A percentile compares a stretch with the other conserved stretches of the same genome.
phyloP scores from a whole-genome alignment of 30 jellyfish, hydroid and myxozoan species.

The Pelagia noctiluca region DNA sequence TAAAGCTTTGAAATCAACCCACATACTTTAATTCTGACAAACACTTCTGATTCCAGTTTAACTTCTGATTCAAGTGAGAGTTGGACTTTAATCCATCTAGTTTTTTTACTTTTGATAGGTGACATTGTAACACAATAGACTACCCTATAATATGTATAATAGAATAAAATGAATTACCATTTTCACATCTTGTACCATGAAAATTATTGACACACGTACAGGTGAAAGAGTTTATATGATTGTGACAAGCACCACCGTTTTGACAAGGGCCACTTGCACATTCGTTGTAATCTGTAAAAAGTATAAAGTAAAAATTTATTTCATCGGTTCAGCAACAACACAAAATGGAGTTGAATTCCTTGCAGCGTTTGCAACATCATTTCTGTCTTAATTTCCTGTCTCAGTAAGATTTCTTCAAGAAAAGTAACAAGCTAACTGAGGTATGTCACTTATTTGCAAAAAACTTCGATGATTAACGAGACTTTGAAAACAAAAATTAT shows the following conservation, averaged over 20 bases:
- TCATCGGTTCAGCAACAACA: not conserved
- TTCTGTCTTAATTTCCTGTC: not conserved
- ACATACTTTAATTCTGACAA: too few species aligned
- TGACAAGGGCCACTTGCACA: conserved; percentile 62
- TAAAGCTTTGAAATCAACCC: too few species aligned
- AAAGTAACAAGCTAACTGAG: not conserved
- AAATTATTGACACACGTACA: conserved; percentile 56
- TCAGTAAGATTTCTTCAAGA: not conserved
- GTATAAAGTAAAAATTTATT: too few species aligned
- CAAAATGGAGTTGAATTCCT: not conserved
- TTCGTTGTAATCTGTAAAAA: conserved; percentile 39
- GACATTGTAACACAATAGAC: too few species aligned
- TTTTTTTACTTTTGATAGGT: too few species aligned
- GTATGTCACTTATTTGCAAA: not conserved
- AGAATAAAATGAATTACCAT: conserved; percentile 33
- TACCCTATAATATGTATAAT: too few species aligned
- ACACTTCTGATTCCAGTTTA: too few species aligned
- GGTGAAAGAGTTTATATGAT: conserved; percentile 28
- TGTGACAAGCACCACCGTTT: conserved; percentile 51
- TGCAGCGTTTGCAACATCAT: not conserved
- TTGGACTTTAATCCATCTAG: too few species aligned
- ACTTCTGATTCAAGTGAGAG: too few species aligned
- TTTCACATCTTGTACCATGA: conserved; percentile 57
- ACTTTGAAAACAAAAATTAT: not conserved
- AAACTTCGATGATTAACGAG: not conserved